Evolutionary conservation across 2,797 vertebrate genomes (phyloP).

Genomic region (Erethizon dorsatum): DNA sequence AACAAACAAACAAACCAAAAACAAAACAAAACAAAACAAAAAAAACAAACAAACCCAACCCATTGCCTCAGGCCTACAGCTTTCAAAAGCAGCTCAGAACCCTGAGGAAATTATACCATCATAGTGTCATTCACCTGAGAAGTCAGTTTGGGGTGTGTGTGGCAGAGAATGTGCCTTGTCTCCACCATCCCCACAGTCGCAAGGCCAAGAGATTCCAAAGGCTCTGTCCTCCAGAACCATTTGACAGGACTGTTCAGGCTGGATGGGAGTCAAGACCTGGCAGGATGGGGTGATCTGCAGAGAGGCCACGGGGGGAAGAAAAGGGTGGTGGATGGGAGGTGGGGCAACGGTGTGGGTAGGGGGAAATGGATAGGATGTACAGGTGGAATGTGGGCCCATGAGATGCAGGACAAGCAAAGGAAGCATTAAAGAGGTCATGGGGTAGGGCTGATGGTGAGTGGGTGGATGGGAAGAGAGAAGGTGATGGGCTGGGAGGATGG

Average conservation of each 20-base stretch:
- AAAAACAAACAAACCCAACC: too few species aligned
- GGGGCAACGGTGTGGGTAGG: background rate
- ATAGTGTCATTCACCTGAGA: background rate
- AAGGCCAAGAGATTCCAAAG: background rate
- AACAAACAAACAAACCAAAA: too few species aligned
- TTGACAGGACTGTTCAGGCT: background rate
- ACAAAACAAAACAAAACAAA: too few species aligned
- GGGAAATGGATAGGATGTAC: background rate
- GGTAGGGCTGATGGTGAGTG: background rate
- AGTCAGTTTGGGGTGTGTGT: accelerated
- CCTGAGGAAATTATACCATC: background rate
- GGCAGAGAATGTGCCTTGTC: background rate
- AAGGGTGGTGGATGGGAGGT: background rate
- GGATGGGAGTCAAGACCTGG: background rate
- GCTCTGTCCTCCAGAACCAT: background rate
- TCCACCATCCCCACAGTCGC: background rate
- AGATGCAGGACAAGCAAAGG: too few species aligned
- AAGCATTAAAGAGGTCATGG: background rate
- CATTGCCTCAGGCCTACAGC: background rate
- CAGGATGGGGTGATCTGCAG: background rate
- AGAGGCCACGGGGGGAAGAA: background rate
- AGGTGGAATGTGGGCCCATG: background rate
- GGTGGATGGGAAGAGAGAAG: background rate
- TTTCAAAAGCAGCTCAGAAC: background rate
- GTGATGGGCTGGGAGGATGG: background rate